Base-by-base conservation (phyloP, 92 coral and sea anemone genomes). In the Diadumene lineata region DNA sequence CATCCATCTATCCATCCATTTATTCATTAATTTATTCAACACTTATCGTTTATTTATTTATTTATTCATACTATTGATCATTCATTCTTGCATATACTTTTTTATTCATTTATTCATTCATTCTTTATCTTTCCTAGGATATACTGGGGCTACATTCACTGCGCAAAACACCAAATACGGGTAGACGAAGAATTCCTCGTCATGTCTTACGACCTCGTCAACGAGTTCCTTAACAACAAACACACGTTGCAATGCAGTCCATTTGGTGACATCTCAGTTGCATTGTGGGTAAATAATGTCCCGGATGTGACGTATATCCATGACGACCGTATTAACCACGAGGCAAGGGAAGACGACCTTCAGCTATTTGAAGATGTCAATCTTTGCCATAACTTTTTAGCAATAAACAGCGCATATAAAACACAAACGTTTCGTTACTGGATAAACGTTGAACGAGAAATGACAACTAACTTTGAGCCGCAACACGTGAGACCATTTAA, bases 61-160 rank as follows among this genome's bases (percentile, higher is more conserved):
- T n/a, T n/a, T n/a, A n/a, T n/a, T n/a, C n/a, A n/a, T n/a, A n/a
- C n/a, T n/a, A n/a, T n/a, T n/a, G n/a, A n/a, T n/a, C n/a, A n/a
- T n/a, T n/a, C n/a, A n/a, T n/a, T n/a, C n/a, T n/a, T n/a, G n/a
- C n/a, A n/a, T n/a, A n/a, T n/a, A n/a, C n/a, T n/a, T n/a, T n/a
- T n/a, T n/a, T n/a, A n/a, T n/a, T n/a, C n/a, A n/a, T n/a, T n/a
- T n/a, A n/a, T n/a, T n/a, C n/a, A n/a, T n/a, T n/a, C n/a, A n/a
- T n/a, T n/a, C n/a, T n/a, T n/a, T n/a, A n/a, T n/a, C n/a, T n/a
- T n/a, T 71, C 81, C 29, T 69, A 94, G 97, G 75, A 83, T 94
- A 16, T 94, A 94, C 56, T 94, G 98, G 98, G 98, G 98, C 0
- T 82, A 88, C 50, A 80, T 94, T 38, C 97, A 94, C 70, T 94